Base-by-base conservation (phyloP, 2,113 vertebrate species). In the Lamprotornis superbus region DNA sequence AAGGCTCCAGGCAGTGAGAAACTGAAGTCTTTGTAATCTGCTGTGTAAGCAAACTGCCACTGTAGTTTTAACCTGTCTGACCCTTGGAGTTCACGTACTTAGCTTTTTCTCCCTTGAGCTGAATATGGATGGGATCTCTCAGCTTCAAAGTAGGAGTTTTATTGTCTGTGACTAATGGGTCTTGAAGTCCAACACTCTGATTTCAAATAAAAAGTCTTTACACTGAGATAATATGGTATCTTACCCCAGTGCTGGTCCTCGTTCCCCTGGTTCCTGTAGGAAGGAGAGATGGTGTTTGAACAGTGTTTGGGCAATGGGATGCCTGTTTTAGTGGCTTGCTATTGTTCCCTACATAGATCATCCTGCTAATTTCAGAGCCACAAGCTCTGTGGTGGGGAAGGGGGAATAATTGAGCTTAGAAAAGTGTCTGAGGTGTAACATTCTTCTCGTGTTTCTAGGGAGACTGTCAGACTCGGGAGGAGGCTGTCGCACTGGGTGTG, bases 401-500 rank as follows among this genome's bases (percentile, higher is more conserved):
- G 56, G 64, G 77, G 73, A 86, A 47, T 90, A 81, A 78, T 87
- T 91, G 74, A 68, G 15, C 19, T 73, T 68, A 86, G 89, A 50
- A 95, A 85, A 73, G 85, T 0, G 3, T 46, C 18, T 76, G 82
- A 96, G 83, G 22, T 96, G 28, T 98, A 83, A 97, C 35, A 13
- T 88, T 85, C 4, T 65, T 47, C 30, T 90, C 67, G 90, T 94
- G 59, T 96, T 95, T 77, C 87, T 97, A 99, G 99, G 99, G 99
- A 80, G 99, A 99, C 97, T 99, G 98, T 96, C 98, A 99, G 91
- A 99, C 98, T 4, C 98, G 99, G 60, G 99, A 99, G 97, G 99
- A 99, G 84, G 99, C 99, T 0, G 99, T 99, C 53, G 98, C 98
- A 1, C 98, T 99, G 33, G 99, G 99, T 12, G 99, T 99, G 83